These are phyloP conservation scores for Platygyra sinensis DNA, from an alignment of 64 coral and sea anemone species.

Conservation along the genomic window DNA sequence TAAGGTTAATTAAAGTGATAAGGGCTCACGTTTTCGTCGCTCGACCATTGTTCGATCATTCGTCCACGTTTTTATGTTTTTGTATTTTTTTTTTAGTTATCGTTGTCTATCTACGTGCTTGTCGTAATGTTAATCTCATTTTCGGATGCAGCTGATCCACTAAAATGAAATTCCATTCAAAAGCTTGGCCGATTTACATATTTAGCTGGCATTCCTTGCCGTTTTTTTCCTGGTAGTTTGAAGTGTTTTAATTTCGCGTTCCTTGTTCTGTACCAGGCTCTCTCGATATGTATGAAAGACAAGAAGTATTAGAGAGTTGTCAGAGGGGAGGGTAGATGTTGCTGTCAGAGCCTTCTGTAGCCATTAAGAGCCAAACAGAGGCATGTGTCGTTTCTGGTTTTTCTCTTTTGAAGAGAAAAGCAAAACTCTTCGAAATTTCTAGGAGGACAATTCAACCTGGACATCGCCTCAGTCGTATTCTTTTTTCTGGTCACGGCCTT, in stretches of 20 bases:
- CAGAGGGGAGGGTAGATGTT: background rate
- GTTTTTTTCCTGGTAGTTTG: background rate
- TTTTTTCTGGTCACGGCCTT: background rate
- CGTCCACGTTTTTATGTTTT: background rate
- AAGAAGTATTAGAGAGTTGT: too few species aligned
- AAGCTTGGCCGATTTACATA: background rate
- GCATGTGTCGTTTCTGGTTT: too few species aligned
- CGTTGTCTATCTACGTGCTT: background rate
- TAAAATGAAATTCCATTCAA: background rate
- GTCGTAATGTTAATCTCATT: constrained; percentile 6
- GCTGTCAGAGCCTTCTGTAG: background rate
- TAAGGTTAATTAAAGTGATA: too few species aligned
- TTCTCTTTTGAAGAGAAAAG: too few species aligned
- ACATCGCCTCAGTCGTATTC: background rate
- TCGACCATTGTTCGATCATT: background rate
- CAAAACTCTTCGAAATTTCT: too few species aligned
- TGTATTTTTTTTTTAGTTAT: background rate
- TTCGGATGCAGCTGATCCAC: background rate
- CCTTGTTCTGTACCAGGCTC: too few species aligned
- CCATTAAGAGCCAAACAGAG: too few species aligned
- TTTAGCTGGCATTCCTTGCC: background rate
- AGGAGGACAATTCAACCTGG: too few species aligned
- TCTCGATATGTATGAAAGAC: too few species aligned
- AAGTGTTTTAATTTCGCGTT: background rate
- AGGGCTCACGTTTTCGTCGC: background rate